These are phyloP conservation scores for Nowickia ferox DNA, from an alignment of 2,888 invertebrate species.

Conservation along the genomic window DNA sequence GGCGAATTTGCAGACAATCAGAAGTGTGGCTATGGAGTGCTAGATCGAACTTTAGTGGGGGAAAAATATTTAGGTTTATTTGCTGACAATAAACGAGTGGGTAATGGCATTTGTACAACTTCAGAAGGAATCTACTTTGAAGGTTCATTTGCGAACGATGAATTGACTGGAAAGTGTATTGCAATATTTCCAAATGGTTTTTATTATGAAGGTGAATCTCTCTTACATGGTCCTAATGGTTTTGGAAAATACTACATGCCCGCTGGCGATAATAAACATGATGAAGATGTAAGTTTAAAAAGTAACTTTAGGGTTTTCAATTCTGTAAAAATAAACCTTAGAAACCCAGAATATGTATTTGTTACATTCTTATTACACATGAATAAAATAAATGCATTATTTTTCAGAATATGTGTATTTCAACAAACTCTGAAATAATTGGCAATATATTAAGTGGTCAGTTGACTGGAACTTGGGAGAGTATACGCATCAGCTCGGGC, in stretches of 20 bases:
- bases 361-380: too few relatives aligned
- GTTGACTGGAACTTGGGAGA: constrained; percentile 81
- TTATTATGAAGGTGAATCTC: constrained; percentile 94
- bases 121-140: constrained; percentile 96
- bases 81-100: constrained; percentile 92
- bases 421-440: constrained; percentile 75
- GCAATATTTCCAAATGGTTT: constrained; percentile 95
- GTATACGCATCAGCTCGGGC: constrained; percentile 87
- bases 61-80: constrained; percentile 96
- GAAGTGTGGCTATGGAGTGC: constrained; percentile 93
- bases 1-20: constrained; percentile 93
- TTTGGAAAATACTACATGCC: constrained; percentile 91
- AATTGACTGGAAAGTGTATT: constrained; percentile 92
- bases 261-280: constrained; percentile 86
- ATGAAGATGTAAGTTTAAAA: constrained; percentile 69
- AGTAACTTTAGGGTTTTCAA: not conserved
- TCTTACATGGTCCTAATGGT: constrained; percentile 90
- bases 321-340: too few relatives aligned
- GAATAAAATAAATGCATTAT: not conserved
- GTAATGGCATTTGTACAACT: constrained; percentile 93
- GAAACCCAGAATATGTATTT: too few relatives aligned
- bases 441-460: constrained; percentile 82
- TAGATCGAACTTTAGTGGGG: constrained; percentile 93
- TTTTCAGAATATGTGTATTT: constrained; percentile 72
- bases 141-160: constrained; percentile 91